Evolutionary conservation across 1,140 invertebrate genomes (phyloP).

Genomic region (Drosophila azteca): DNA sequence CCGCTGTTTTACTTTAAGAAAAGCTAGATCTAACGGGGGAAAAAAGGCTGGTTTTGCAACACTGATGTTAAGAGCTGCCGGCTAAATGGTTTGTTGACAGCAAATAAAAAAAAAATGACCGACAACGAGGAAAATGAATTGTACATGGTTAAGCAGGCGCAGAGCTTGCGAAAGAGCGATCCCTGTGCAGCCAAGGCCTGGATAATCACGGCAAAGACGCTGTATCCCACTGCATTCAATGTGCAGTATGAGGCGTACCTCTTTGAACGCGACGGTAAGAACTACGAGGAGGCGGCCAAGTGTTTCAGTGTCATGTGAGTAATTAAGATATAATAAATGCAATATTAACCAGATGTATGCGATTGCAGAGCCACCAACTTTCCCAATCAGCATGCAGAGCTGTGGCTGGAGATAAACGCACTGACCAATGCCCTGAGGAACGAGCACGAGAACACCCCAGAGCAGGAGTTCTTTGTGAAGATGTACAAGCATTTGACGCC

Average conservation of each 20-base stretch:
- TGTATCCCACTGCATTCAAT: constrained; percentile 93
- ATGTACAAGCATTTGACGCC: constrained; percentile 89
- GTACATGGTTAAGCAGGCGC: constrained; percentile 67
- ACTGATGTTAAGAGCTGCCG: not conserved
- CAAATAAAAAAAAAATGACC: constrained; percentile 10
- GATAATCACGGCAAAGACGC: constrained; percentile 94
- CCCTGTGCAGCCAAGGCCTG: constrained; percentile 93
- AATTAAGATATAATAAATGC: no score
- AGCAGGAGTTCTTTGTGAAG: constrained; percentile 85
- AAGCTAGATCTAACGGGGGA: no score
- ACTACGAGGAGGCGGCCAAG: constrained; percentile 92
- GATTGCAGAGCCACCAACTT: constrained; percentile 82
- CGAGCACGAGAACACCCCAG: constrained; percentile 81
- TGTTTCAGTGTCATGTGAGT: constrained; percentile 88
- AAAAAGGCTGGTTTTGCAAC: no score
- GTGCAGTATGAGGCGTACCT: constrained; percentile 94
- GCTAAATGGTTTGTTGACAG: constrained; percentile 16
- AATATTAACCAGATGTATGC: not conserved
- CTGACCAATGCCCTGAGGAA: constrained; percentile 90
- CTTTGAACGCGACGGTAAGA: constrained; percentile 91
- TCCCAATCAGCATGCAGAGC: constrained; percentile 84
- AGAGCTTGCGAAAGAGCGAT: constrained; percentile 84
- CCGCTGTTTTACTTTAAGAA: no score
- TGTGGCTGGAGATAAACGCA: constrained; percentile 92
- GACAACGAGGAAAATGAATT: constrained; percentile 55